phyloP scores from a whole-genome alignment of 2,113 vertebrate genomes.

The Polypterus senegalus region DNA sequence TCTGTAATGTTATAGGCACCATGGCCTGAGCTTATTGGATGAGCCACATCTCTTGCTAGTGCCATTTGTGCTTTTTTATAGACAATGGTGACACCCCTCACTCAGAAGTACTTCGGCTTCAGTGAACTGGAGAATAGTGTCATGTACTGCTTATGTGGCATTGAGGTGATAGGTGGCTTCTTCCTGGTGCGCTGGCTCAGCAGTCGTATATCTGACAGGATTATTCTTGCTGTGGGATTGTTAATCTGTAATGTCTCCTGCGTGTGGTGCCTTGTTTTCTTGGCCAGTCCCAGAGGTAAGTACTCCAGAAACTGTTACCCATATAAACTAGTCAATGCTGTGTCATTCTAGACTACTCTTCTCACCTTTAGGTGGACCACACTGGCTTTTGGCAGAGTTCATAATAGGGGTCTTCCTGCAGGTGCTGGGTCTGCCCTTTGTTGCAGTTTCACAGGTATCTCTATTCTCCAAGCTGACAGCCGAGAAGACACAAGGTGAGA shows the following conservation, averaged over 20 bases:
- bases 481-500: slow-evolving; percentile 61
- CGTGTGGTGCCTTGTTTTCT: slow-evolving; percentile 63
- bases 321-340: too few species aligned
- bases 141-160: slow-evolving; percentile 64
- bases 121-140: slow-evolving; percentile 68
- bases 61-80: slow-evolving; percentile 17
- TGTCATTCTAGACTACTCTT: too few species aligned
- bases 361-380: slow-evolving; percentile 28
- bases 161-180: slow-evolving; percentile 64
- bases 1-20: too few species aligned
- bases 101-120: slow-evolving; percentile 59
- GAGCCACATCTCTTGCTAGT: too few species aligned
- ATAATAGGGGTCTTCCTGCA: slow-evolving; percentile 65
- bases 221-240: slow-evolving; percentile 54
- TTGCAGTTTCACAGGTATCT: slow-evolving; percentile 62
- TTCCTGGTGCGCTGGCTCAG: slow-evolving; percentile 61
- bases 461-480: slow-evolving; percentile 69
- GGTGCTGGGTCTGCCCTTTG: slow-evolving; percentile 62
- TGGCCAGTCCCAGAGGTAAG: slow-evolving; percentile 55
- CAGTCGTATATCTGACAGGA: slow-evolving; percentile 41
- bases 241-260: slow-evolving; percentile 56
- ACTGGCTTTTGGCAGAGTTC: slow-evolving; percentile 55
- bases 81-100: slow-evolving; percentile 71
- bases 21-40: too few species aligned
- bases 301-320: neutral